Conservation (phyloP, 2,888 invertebrate species). For the Dynastes hyllus region DNA sequence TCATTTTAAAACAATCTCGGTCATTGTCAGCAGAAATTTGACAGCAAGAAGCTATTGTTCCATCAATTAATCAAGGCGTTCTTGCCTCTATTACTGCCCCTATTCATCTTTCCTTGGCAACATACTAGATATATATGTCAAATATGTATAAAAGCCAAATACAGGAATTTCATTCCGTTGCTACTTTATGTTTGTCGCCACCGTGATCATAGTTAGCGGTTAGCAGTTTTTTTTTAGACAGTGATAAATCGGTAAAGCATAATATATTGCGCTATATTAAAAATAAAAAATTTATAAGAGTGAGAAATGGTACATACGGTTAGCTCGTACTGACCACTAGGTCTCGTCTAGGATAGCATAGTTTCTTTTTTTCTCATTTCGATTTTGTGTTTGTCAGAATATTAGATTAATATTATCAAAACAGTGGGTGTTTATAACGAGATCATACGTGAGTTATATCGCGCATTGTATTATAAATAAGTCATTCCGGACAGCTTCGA, state of each 20-base stretch:
- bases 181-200: slow-evolving; percentile 1
- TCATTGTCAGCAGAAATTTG: neutral
- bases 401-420: slow-evolving; percentile 18
- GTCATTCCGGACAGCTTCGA: slow-evolving; percentile 9
- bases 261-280: neutral
- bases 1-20: too few species aligned
- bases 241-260: slow-evolving; percentile 2
- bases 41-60: slow-evolving; percentile 13
- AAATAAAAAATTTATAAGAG: neutral
- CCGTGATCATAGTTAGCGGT: neutral
- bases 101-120: too few species aligned
- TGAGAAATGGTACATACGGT: neutral
- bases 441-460: neutral
- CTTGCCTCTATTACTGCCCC: too few species aligned
- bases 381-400: slow-evolving; percentile 6
- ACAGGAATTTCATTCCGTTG: neutral
- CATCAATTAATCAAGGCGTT: slow-evolving; percentile 27
- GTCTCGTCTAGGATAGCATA: neutral
- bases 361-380: neutral
- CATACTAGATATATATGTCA: too few species aligned
- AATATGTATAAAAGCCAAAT: neutral
- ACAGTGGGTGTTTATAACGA: slow-evolving; percentile 5
- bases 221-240: neutral
- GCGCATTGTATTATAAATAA: neutral
- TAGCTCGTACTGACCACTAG: slow-evolving; percentile 17